Percentiles rank a stretch among this genome's conserved stretches.
Conservation (phyloP, 1,140 invertebrate species). For the Apolygus lucorum region DNA sequence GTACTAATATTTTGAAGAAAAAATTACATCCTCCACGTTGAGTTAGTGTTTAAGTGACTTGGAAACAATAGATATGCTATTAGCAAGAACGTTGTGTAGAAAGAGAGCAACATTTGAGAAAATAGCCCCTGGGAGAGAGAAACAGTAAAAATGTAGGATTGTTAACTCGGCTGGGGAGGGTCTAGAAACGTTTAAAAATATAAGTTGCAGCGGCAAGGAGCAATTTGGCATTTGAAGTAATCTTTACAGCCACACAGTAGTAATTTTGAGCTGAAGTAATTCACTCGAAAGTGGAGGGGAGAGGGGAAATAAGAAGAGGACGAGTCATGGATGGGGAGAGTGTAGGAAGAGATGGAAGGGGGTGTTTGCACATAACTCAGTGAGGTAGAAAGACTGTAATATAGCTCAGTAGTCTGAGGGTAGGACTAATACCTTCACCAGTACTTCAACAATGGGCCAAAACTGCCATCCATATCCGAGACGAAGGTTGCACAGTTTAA, state of each 20-base stretch:
- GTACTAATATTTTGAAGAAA: no score
- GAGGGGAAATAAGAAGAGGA: constrained; percentile 5
- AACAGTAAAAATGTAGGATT: constrained; percentile 3
- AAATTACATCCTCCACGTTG: no score
- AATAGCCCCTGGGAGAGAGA: neutral
- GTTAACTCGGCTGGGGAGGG: neutral
- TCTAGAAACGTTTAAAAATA: neutral
- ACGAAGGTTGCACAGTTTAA: no score
- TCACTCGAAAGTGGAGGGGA: constrained; percentile 8
- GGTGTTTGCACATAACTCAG: neutral
- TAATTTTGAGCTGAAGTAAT: constrained; percentile 9
- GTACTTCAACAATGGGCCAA: neutral
- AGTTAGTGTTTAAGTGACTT: neutral
- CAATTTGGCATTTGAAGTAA: neutral
- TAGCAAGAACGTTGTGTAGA: neutral
- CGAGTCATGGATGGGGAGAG: constrained; percentile 6
- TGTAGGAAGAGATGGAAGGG: constrained; percentile 7
- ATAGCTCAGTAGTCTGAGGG: neutral
- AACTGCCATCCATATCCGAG: neutral
- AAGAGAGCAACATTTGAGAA: neutral
- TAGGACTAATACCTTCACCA: no score
- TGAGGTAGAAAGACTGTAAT: neutral
- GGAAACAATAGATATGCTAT: neutral
- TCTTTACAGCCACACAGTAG: neutral
- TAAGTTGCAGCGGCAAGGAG: neutral